These are phyloP conservation scores for Polyergus mexicanus DNA, from an alignment of 1,140 invertebrate species.

Conservation along the genomic window DNA sequence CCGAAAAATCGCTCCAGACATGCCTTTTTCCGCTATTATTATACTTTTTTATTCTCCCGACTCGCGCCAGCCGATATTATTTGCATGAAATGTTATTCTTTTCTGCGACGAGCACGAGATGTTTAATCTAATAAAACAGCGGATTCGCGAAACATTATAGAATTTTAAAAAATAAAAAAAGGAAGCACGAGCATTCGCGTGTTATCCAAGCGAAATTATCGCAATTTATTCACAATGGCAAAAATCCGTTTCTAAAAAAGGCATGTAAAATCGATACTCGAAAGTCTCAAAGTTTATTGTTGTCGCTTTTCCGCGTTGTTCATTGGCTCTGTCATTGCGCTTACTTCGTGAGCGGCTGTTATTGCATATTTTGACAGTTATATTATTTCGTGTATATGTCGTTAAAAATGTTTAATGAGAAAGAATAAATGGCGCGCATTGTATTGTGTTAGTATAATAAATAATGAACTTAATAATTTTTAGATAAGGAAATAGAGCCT, in stretches of 20 bases:
- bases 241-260: too few relatives aligned
- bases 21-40: conserved; percentile 18
- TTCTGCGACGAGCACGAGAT: conserved; percentile 55
- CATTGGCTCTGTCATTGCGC: too few relatives aligned
- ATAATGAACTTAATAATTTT: not conserved
- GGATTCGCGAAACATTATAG: conserved; percentile 11
- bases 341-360: too few relatives aligned
- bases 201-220: not conserved
- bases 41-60: conserved; percentile 50
- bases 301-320: too few relatives aligned
- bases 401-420: too few relatives aligned
- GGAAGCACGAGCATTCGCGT: not conserved
- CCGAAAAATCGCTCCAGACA: conserved; percentile 64
- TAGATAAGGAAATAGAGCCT: not conserved
- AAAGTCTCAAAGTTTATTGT: too few relatives aligned
- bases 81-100: conserved; percentile 60
- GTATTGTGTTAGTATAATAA: too few relatives aligned
- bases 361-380: too few relatives aligned
- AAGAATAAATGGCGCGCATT: too few relatives aligned
- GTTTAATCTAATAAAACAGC: conserved; percentile 65
- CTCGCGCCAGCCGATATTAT: conserved; percentile 61
- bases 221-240: not conserved
- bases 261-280: too few relatives aligned
- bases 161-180: not conserved
- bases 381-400: too few relatives aligned